Evolutionary conservation across 2,113 vertebrate species (phyloP), one percentile per base, ranked within the genome.

Genomic region (Planiliza haematocheilus): DNA sequence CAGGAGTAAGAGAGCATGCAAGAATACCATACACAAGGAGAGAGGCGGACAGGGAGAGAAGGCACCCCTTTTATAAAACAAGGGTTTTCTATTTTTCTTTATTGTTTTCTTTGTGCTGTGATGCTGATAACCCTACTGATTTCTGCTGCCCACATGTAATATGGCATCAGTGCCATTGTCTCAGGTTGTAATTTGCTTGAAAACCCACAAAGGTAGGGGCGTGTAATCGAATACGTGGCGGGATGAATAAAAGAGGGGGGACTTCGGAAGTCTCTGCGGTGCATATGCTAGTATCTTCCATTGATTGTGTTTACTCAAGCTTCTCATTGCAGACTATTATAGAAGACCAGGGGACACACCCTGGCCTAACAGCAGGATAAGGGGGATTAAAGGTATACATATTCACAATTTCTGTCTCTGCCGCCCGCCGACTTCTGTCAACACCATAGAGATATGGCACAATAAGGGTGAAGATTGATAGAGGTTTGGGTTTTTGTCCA

Each of bases 1-100:
- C 95, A 95, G 58, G 91, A 94, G 93, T 93, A 95, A 93, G 92
- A 93, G 93, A 95, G 92, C 93, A 73, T 78, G 82, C 81, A 92
- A 90, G 82, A 85, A 84, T 71, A 75, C 42, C 70, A 60, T 42
- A 62, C 64, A 51, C 38, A 43, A 21, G 60, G 18, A 51, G 77
- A 60, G 55, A 8, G 43, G 21, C 50, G 66, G 58, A 41, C 45
- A 13, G 57, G 37, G 52, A 68, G 62, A 75, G 75, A 76, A 83
- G 74, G 69, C 51, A 69, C 36, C 81, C 73, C 61, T 70, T 34
- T 70, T 45, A 11, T 17, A 63, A 42, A 81, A 65, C 21, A 10
- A 21, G 16, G 10, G n/a, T n/a, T n/a, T n/a, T n/a, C n/a, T 16
- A 34, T n/a, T 60, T 21, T 46, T 30, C 17, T n/a, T 36, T 41